Evolutionary conservation across 2,888 invertebrate species (phyloP), one percentile per base, ranked within the genome.

Genomic region (Xestia ashworthii): DNA sequence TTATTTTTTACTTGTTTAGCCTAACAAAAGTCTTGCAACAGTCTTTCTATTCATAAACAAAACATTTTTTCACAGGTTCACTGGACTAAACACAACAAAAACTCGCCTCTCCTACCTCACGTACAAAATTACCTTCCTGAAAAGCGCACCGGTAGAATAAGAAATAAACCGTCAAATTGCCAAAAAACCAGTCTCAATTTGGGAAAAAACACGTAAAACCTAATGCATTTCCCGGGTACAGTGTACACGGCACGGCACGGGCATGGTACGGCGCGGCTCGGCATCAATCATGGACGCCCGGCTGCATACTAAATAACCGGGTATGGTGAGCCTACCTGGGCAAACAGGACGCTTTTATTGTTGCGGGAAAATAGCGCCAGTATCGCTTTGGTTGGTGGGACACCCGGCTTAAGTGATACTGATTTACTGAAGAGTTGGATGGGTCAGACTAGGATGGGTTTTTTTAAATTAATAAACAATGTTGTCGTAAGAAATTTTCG

Each of bases 161-260:
- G 68, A 85, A 82, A 84, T 68, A 80, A 72, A 69, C 55, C 71
- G 38, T 53, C 66, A 71, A 68, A 70, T 73, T 53, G 58, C 53
- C 38, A 72, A 75, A 80, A 70, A 71, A 68, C 22, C 67, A 69
- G 55, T 50, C 85, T 66, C 78, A 67, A 85, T 78, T 79, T 74
- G 22, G 75, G 71, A 22, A 66, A 82, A 79, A 76, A 80, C 76
- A 78, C 71, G 74, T 60, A 69, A 83, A 87, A 72, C 77, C 76
- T 87, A 87, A 87, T 87, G 87, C 87, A 85, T 87, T 87, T 87
- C 79, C 87, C 86, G 78, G 66, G 86, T 87, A 83, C 65, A 67
- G 64, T 65, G 71, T 65, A 64, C 70, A 32, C 76, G 66, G 66
- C 19, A 55, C 66, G 25, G 77, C 12, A 16, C 44, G 44, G 65